These are phyloP conservation scores for Siniperca scherzeri DNA, from an alignment of 2,797 vertebrate genomes.

Conservation along the genomic window DNA sequence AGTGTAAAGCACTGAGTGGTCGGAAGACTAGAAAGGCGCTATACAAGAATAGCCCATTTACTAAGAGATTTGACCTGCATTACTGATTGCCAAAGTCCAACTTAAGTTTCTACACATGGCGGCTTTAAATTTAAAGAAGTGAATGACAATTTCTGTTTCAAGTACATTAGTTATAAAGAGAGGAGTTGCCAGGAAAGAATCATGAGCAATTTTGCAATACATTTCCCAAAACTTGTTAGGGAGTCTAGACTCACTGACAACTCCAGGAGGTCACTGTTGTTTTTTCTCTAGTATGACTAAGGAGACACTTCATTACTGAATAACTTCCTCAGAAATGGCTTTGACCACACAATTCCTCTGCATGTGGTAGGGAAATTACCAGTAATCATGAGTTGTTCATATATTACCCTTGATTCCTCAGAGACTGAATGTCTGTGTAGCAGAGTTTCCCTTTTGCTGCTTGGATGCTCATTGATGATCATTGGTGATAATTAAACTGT, in stretches of 20 bases:
- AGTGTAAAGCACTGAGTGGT: no score
- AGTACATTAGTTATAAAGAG: not conserved
- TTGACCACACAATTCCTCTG: not conserved
- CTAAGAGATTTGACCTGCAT: no score
- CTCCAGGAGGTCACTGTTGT: not conserved
- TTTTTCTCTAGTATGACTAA: not conserved
- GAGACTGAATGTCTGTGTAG: not conserved
- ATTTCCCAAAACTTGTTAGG: not conserved
- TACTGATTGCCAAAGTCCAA: no score
- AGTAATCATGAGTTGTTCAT: constrained; percentile 2
- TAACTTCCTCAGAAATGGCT: not conserved
- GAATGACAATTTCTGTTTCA: not conserved
- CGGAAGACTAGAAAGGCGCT: no score
- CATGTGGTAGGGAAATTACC: constrained; percentile 6
- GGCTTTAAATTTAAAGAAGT: not conserved
- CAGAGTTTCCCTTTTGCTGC: not conserved
- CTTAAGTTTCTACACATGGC: not conserved
- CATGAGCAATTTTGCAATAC: not conserved
- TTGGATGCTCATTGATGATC: not conserved
- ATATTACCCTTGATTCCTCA: not conserved
- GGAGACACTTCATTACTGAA: not conserved
- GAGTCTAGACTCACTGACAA: not conserved
- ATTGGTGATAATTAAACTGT: not conserved
- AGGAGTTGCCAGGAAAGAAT: not conserved
- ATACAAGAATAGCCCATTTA: no score